phyloP scores from a whole-genome alignment of 1,140 invertebrate genomes.

The Dinothrombium tinctorium region DNA sequence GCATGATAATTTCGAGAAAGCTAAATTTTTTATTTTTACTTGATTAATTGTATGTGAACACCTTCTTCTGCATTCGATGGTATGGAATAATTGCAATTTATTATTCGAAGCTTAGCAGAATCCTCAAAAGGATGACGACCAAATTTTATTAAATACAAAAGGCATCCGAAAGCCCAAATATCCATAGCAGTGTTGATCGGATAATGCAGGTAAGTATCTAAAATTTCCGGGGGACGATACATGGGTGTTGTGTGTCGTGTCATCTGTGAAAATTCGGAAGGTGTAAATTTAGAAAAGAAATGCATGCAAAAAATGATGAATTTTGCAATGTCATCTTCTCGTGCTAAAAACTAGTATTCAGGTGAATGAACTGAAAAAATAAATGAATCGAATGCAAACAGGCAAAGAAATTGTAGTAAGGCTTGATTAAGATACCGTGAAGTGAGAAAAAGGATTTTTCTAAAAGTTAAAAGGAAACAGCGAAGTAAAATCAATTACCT shows the following conservation, averaged over 20 bases:
- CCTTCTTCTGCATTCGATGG: slow-evolving; percentile 47
- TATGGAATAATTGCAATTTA: slow-evolving; percentile 82
- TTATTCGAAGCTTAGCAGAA: slow-evolving; percentile 69
- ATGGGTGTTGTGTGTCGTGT: slow-evolving; percentile 36
- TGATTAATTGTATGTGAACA: slow-evolving; percentile 46
- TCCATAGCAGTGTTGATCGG: slow-evolving; percentile 63
- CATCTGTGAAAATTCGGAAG: slow-evolving; percentile 25
- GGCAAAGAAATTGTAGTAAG: neutral
- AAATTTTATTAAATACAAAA: slow-evolving; percentile 75
- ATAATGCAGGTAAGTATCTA: slow-evolving; percentile 92
- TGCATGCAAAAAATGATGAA: no score
- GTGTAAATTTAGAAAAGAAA: no score
- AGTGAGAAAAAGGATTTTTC: neutral
- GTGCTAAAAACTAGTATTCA: no score
- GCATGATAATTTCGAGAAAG: neutral
- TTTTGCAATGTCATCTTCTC: no score
- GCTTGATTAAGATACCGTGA: neutral
- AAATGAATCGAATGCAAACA: no score
- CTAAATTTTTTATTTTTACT: slow-evolving; percentile 28
- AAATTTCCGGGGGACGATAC: slow-evolving; percentile 68
- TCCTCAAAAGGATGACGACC: slow-evolving; percentile 93
- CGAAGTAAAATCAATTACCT: slow-evolving; percentile 37
- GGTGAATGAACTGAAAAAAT: no score
- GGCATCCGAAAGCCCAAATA: slow-evolving; percentile 90
- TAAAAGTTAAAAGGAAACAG: neutral